These are phyloP conservation scores for Neolamprologus ventralis DNA, from an alignment of 2,113 vertebrate genomes.

Conservation along the genomic window DNA sequence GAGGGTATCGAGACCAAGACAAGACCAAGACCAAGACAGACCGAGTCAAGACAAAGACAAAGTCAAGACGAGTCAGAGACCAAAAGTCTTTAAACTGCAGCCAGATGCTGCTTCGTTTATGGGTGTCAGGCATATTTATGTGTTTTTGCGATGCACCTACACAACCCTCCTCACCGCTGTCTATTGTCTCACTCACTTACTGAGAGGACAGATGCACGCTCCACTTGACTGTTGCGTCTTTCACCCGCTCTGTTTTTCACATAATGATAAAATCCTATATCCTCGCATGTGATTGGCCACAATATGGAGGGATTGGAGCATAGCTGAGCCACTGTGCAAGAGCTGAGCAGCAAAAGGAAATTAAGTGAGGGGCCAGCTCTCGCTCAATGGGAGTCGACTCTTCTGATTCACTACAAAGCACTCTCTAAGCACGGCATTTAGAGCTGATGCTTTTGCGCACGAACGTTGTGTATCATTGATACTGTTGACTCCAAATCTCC, in stretches of 20 bases:
- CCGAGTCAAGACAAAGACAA: not conserved
- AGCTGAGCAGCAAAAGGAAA: not conserved
- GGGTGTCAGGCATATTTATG: not conserved
- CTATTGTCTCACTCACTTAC: not conserved
- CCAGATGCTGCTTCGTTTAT: not conserved
- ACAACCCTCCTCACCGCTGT: not conserved
- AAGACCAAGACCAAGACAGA: not conserved
- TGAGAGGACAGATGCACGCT: not conserved
- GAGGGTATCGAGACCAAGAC: not conserved
- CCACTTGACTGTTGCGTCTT: not conserved
- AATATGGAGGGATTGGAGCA: too few relatives aligned
- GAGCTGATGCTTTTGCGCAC: not conserved
- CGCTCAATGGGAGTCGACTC: not conserved
- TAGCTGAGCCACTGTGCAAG: too few relatives aligned
- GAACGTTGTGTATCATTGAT: not conserved
- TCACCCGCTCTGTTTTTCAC: too few relatives aligned
- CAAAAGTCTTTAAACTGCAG: not conserved
- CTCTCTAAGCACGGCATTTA: not conserved
- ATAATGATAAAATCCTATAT: too few relatives aligned
- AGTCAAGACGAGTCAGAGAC: rapidly evolving
- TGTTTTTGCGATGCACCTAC: not conserved
- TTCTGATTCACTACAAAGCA: not conserved
- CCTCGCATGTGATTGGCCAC: too few relatives aligned
- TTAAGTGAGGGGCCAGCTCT: not conserved
- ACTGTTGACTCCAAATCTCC: not conserved